Evolutionary conservation across 1,140 invertebrate genomes (phyloP).

Genomic region (Drosophila erecta): DNA sequence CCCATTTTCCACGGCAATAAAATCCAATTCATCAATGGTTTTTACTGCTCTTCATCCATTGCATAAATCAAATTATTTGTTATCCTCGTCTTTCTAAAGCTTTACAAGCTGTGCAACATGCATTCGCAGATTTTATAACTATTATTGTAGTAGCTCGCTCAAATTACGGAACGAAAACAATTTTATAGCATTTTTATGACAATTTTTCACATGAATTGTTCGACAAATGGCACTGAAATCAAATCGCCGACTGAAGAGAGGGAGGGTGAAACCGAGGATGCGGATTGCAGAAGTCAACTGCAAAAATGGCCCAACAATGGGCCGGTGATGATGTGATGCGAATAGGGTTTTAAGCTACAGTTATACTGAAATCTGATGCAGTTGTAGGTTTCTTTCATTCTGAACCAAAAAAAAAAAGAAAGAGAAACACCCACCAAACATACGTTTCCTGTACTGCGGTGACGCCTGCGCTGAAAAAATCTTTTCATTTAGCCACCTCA

Average conservation of each 20-base stretch:
- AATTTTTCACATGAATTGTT: constrained; percentile 81
- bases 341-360: constrained; percentile 25
- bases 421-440: constrained; percentile 54
- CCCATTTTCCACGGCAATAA: constrained; percentile 27
- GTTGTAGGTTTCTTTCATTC: constrained; percentile 4
- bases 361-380: constrained; percentile 41
- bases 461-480: constrained; percentile 62
- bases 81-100: constrained; percentile 11
- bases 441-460: constrained; percentile 63
- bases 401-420: constrained; percentile 4
- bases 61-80: constrained; percentile 24
- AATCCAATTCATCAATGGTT: constrained; percentile 1
- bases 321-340: constrained; percentile 30
- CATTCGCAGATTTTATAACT: constrained; percentile 47
- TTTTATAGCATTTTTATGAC: constrained; percentile 82
- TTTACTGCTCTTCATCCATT: neutral
- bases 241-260: constrained; percentile 27
- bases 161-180: constrained; percentile 47
- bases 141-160: constrained; percentile 41
- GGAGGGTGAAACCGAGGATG: neutral
- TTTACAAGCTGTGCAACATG: constrained; percentile 37
- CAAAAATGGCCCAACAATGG: constrained; percentile 46
- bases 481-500: constrained; percentile 22
- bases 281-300: constrained; percentile 25
- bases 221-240: constrained; percentile 41